These are phyloP conservation scores for Crotalus adamanteus DNA, from an alignment of 2,797 vertebrate species.

Conservation along the genomic window DNA sequence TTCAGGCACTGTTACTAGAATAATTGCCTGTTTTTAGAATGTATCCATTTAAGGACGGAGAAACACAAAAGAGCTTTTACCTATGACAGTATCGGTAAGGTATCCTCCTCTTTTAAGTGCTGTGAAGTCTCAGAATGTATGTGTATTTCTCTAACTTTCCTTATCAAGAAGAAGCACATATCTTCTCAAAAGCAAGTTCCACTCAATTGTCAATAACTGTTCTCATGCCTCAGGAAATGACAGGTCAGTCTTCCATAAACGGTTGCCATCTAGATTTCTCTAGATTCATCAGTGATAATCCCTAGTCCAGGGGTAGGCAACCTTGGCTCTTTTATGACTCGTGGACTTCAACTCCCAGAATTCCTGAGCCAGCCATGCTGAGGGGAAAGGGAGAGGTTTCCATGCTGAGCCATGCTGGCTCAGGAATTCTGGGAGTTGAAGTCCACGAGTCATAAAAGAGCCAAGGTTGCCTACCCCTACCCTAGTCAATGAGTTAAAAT, in stretches of 20 bases:
- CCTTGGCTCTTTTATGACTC: too few relatives aligned
- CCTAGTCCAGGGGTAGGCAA: neutral
- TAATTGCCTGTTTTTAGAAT: neutral
- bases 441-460: too few relatives aligned
- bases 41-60: neutral
- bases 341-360: too few relatives aligned
- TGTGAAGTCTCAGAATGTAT: neutral
- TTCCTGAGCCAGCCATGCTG: too few relatives aligned
- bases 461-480: neutral
- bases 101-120: neutral
- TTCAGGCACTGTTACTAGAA: neutral
- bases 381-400: too few relatives aligned
- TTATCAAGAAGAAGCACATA: neutral
- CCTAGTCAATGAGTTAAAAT: neutral
- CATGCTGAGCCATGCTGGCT: too few relatives aligned
- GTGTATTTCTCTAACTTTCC: neutral
- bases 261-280: neutral
- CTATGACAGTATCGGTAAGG: rapidly evolving
- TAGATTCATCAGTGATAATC: neutral
- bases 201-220: neutral
- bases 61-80: neutral
- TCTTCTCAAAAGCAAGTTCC: neutral
- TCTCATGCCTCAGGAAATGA: neutral
- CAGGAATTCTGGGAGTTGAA: too few relatives aligned
- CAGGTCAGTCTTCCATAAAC: neutral